These are phyloP conservation scores for Fundulus diaphanus DNA, from an alignment of 2,797 vertebrate species.

Conservation along the genomic window DNA sequence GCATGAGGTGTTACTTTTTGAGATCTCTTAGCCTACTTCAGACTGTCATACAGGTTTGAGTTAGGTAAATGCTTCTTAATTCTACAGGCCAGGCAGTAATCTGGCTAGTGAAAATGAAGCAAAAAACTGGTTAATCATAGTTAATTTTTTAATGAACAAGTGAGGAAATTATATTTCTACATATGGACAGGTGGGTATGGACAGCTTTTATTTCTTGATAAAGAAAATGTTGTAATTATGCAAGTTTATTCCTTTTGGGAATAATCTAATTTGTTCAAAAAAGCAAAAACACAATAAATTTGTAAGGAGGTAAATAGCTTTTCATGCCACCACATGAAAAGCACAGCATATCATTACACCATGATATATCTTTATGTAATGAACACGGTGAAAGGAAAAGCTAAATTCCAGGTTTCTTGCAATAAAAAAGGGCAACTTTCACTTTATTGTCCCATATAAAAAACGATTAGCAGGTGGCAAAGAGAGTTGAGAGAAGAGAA, in stretches of 20 bases:
- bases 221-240: too few relatives aligned
- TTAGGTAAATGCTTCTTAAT: not conserved
- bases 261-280: not conserved
- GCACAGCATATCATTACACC: not conserved
- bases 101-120: not conserved
- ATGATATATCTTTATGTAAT: not conserved
- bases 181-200: not conserved
- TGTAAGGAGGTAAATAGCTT: not conserved
- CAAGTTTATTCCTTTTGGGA: not conserved
- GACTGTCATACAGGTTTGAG: not conserved
- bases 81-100: not conserved
- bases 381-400: too few relatives aligned
- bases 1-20: not conserved
- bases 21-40: not conserved
- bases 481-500: not conserved
- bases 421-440: not conserved
- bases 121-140: not conserved
- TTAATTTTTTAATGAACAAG: not conserved
- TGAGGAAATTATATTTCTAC: not conserved
- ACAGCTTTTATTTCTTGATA: not conserved
- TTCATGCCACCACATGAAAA: too few relatives aligned
- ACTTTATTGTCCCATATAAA: not conserved
- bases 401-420: not conserved
- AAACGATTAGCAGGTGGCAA: not conserved
- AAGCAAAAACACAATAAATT: not conserved